Evolutionary conservation across 2,113 vertebrate genomes (phyloP).

Genomic region (Mormoops blainvillei): DNA sequence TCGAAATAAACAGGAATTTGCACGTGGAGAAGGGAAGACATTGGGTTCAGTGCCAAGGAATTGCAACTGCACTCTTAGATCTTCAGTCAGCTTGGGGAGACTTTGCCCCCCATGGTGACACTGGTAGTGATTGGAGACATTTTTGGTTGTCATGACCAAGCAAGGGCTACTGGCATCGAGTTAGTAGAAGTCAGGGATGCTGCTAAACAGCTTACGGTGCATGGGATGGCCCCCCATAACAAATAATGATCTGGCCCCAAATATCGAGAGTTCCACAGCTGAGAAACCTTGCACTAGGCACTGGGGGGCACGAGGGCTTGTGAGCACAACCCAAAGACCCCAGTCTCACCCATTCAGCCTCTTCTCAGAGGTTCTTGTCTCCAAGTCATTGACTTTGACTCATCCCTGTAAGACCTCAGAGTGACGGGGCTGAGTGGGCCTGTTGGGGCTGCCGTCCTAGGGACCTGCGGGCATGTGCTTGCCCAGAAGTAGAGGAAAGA

Average conservation of each 20-base stretch:
- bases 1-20: neutral
- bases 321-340: neutral
- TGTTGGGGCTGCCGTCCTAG: neutral
- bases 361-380: neutral
- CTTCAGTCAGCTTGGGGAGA: neutral
- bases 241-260: neutral
- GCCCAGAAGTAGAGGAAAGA: neutral
- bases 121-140: neutral
- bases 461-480: neutral
- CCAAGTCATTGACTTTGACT: neutral
- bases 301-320: neutral
- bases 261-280: neutral
- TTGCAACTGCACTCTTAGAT: neutral
- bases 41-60: too few species aligned
- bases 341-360: neutral
- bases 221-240: neutral
- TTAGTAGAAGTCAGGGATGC: neutral
- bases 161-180: neutral
- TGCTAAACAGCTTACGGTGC: neutral
- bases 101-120: neutral
- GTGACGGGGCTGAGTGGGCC: neutral
- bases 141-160: neutral
- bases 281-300: neutral
- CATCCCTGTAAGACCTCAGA: neutral
- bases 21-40: neutral